Conservation (phyloP, 1,140 invertebrate species). For the Ostrea edulis region DNA sequence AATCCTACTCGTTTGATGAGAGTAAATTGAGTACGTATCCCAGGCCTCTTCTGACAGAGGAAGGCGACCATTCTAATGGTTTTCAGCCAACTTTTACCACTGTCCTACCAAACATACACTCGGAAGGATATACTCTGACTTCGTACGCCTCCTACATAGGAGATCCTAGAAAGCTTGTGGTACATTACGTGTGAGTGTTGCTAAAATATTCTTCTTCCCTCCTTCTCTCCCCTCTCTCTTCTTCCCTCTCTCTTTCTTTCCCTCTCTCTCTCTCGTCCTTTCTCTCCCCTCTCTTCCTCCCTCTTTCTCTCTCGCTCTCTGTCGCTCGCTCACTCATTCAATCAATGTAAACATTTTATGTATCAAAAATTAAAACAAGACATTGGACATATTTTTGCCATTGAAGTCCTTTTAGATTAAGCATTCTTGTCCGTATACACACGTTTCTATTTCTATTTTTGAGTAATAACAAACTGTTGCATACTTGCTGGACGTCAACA, state of each 20-base stretch:
- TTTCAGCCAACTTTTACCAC: conserved; percentile 10
- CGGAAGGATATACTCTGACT: neutral
- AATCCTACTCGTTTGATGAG: conserved; percentile 14
- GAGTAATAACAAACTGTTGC: too few relatives aligned
- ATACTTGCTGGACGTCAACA: too few relatives aligned
- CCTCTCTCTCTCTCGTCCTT: conserved; percentile 20
- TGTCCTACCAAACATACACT: neutral
- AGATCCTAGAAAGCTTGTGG: neutral
- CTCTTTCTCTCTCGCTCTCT: neutral
- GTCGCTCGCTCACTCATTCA: neutral
- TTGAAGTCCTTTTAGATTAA: too few relatives aligned
- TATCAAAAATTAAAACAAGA: neutral
- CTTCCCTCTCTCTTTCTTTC: neutral
- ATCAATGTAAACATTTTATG: neutral
- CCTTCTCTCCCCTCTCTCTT: neutral
- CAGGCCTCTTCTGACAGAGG: neutral
- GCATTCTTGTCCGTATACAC: too few relatives aligned
- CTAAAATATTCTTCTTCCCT: neutral
- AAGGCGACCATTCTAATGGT: neutral
- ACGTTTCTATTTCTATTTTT: too few relatives aligned
- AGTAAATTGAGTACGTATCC: neutral
- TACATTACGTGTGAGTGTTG: conserved; percentile 10
- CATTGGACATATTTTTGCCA: neutral
- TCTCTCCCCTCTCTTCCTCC: neutral
- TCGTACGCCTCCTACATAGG: conserved; percentile 7